These are phyloP conservation scores for Verasper variegatus DNA, from an alignment of 2,113 vertebrate genomes.

Conservation along the genomic window DNA sequence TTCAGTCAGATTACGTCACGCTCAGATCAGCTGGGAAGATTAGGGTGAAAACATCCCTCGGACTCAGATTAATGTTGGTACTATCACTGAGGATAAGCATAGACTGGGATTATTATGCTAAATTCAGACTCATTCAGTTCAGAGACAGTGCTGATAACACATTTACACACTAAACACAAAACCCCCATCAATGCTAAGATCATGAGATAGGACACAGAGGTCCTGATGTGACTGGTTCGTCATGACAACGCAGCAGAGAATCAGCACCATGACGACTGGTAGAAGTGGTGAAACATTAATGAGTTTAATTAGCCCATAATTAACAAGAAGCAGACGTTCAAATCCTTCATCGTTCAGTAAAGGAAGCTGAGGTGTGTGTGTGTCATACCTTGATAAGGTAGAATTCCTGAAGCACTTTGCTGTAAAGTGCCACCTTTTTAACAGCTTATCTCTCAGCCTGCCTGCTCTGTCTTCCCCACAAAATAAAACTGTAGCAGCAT, in stretches of 20 bases:
- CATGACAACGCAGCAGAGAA: background rate
- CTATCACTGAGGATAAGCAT: constrained; percentile 39
- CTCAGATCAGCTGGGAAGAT: constrained; percentile 49
- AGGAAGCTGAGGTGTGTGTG: background rate
- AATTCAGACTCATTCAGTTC: constrained; percentile 34
- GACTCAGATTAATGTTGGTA: constrained; percentile 56
- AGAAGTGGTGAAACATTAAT: no score
- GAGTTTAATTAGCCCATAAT: no score
- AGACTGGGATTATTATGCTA: constrained; percentile 56
- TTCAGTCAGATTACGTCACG: constrained; percentile 59
- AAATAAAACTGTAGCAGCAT: constrained; percentile 26
- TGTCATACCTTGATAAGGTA: constrained; percentile 52
- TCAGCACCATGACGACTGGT: no score
- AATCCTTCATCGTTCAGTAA: background rate
- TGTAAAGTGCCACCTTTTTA: constrained; percentile 11
- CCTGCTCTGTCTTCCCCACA: constrained; percentile 18
- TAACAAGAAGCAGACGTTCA: no score
- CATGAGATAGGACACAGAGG: background rate
- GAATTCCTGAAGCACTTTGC: constrained; percentile 13
- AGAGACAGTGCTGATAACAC: background rate
- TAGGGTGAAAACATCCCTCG: constrained; percentile 51
- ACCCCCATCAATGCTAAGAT: background rate
- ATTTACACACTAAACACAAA: background rate
- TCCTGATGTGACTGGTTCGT: background rate
- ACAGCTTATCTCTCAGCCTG: constrained; percentile 44